Evolutionary conservation across 2,888 invertebrate genomes (phyloP), one percentile per base, ranked within the genome.

Genomic region (Agrilus cyanescens): DNA sequence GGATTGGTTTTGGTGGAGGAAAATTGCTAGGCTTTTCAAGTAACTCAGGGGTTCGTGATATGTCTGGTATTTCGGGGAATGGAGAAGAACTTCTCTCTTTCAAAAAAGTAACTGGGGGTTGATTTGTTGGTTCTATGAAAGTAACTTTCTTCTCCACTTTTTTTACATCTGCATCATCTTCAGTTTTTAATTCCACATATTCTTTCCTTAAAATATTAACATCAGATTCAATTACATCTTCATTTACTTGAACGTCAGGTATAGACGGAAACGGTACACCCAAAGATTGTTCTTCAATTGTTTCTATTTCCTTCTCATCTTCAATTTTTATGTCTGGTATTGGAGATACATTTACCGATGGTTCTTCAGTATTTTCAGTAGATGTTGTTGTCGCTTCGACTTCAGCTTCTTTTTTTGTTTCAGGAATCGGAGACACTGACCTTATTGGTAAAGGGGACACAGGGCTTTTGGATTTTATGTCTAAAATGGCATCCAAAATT

Each of bases 11-110:
- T 18, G 58, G 55, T 48, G 53, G 58, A 29, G 56, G 57, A 18
- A 59, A 54, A 2, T 52, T 41, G 41, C 56, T 53, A 20, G 48
- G 47, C 25, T 54, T 47, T 45, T 62, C 62, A 3, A 63, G 43
- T 2, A 63, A 45, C 45, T 63, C 62, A 12, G 61, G 60, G 39
- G 59, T 58, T 37, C 57, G 40, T 6, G 48, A 55, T 29, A 63
- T 50, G 48, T 65, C 60, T 8, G 59, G 57, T 37, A 65, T 63
- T 12, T 36, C 48, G 7, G 64, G 64, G 50, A 64, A 65, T 12
- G 62, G 61, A 1, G 63, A 61, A 6, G 47, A 35, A 13, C 57
- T 47, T 41, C 57, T 40, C 40, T 41, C 45, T 36, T 10, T 10
- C 10, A 25, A 25, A 25, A 25, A 25, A 1, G 25, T 25, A 38